Evolutionary conservation across 2,888 invertebrate genomes (phyloP).

Genomic region (Mimachlamys varia): DNA sequence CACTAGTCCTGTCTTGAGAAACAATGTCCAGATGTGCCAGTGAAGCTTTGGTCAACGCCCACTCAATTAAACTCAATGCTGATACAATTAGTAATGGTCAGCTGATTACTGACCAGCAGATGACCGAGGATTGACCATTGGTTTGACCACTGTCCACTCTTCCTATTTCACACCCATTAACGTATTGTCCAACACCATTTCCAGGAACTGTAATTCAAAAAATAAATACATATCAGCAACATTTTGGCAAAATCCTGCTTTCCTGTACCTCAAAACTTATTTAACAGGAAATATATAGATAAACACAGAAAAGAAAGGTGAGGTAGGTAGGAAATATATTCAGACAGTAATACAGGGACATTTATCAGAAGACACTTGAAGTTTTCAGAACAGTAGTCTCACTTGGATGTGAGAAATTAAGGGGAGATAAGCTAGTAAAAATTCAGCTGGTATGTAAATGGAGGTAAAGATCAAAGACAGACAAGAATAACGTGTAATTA

Average conservation of each 20-base stretch:
- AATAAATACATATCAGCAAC: not conserved
- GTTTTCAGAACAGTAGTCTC: no score
- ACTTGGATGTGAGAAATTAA: no score
- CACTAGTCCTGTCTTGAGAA: no score
- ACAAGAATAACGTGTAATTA: no score
- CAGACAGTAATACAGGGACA: no score
- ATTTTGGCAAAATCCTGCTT: not conserved
- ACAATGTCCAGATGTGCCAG: not conserved
- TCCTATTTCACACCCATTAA: slow-evolving; percentile 53
- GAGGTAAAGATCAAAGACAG: no score
- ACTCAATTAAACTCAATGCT: not conserved
- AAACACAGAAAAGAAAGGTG: no score
- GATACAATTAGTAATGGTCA: not conserved
- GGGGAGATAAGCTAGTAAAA: no score
- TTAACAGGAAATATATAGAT: no score
- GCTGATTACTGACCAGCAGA: not conserved
- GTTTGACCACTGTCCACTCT: not conserved
- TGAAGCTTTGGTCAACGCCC: not conserved
- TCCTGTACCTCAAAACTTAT: not conserved
- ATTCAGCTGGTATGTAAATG: no score
- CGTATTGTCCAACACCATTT: slow-evolving; percentile 80
- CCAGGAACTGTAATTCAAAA: slow-evolving; percentile 75
- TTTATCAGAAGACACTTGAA: no score
- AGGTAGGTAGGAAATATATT: no score
- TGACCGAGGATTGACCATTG: not conserved